Evolutionary conservation across 2,797 vertebrate species (phyloP).

Genomic region (Helicolenus hilgendorfi): DNA sequence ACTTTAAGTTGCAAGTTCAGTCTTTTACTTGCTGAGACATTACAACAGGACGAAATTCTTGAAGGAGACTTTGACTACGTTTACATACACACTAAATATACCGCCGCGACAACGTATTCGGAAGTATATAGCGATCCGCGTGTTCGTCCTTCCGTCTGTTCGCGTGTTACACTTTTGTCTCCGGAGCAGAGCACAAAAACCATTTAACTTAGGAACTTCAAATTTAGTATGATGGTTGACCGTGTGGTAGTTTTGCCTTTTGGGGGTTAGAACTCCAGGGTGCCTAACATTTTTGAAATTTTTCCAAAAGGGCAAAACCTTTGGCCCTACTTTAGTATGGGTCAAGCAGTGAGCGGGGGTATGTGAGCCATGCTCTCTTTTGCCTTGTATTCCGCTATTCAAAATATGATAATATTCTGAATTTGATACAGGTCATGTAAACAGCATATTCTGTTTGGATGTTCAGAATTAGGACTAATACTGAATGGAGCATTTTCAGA

Average conservation of each 20-base stretch:
- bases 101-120: no score
- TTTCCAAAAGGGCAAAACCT: no score
- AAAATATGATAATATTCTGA: fast-evolving
- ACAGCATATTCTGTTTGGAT: neutral
- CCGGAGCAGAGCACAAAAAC: fast-evolving
- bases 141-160: no score
- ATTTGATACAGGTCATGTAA: neutral
- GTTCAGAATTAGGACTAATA: neutral
- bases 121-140: fast-evolving
- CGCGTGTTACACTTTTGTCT: no score
- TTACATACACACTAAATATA: no score
- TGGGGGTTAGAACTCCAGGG: no score
- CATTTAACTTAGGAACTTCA: no score
- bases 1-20: conserved; percentile 27
- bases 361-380: no score
- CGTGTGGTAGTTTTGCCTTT: fast-evolving
- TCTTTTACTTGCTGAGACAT: conserved; percentile 4
- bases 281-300: no score
- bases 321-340: no score
- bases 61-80: neutral
- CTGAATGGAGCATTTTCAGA: neutral
- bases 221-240: no score
- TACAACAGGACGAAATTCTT: neutral
- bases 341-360: no score
- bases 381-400: neutral